Base-by-base conservation (phyloP, 1,140 invertebrate species). In the Vanessa atalanta region DNA sequence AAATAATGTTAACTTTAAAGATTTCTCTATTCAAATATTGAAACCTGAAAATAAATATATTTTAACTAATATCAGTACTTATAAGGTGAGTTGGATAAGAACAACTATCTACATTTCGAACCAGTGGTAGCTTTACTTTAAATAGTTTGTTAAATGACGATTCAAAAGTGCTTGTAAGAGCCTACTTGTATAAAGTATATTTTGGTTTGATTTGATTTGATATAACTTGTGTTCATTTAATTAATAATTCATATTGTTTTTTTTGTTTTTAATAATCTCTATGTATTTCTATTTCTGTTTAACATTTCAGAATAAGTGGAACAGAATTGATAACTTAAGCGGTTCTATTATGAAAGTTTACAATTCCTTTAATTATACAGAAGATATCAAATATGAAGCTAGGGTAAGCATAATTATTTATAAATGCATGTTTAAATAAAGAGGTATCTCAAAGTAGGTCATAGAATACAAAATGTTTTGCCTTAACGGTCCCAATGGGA, bases 341-440 rank as follows among this genome's bases (percentile, higher is more conserved):
- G 64, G 66, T 53, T 13, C 72, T 15, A 15, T 64, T 14, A 81
- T 84, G 76, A 84, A 77, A 55, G 61, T 84, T 9, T 76, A 81
- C 23, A 84, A 84, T 60, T 78, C 81, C 0, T 84, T 79, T 67
- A 83, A 61, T 63, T 84, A 84, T 53, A 83, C 83, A 12, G 76
- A 83, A 61, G 83, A 83, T 69, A 76, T 84, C 9, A 84, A 81
- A 50, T 84, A 84, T 76, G 83, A 82, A 69, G 75, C 78, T n/a
- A 81, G 79, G 69, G 83, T 82, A 78, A 73, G 3, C 8, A 48
- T 37, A 4, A 11, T 69, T 55, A 14, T 15, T 51, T 12, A 15
- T 51, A 6, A 14, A 51, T 51, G n/a, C n/a, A 51, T n/a, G n/a
- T 51, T 51, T 51, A 5, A 14, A 51, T 6, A 43, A 43, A 9